Percentiles rank a stretch among this genome's conserved stretches.
Conservation (phyloP, 2,797 vertebrate genomes). For the Sebastes steindachneri region DNA sequence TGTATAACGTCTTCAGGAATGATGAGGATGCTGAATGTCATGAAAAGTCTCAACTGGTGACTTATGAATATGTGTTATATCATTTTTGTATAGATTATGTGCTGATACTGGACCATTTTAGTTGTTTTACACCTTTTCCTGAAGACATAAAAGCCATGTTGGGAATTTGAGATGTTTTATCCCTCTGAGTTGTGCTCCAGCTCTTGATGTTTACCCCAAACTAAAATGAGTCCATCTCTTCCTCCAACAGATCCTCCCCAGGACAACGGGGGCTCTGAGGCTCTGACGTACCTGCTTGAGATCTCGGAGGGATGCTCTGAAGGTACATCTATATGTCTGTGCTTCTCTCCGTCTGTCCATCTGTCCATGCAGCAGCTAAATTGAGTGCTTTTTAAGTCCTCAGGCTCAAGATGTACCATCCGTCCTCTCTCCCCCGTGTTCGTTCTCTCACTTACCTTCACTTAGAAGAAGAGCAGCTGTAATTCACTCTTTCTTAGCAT, state of each 20-base stretch:
- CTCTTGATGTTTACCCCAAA: not conserved
- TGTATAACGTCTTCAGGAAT: not conserved
- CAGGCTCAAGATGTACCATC: not conserved
- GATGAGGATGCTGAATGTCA: not conserved
- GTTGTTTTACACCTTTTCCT: not conserved
- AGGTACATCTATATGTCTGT: constrained; percentile 76
- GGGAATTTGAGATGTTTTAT: not conserved
- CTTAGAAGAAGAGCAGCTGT: not conserved
- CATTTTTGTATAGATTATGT: not conserved
- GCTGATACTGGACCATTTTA: not conserved
- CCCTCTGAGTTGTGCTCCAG: not conserved
- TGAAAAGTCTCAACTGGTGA: not conserved
- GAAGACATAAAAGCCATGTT: not conserved
- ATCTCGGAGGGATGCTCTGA: constrained; percentile 92
- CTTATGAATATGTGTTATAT: not conserved
- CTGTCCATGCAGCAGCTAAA: not conserved
- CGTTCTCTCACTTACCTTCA: not conserved
- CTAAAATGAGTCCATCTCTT: not conserved
- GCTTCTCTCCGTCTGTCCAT: not conserved
- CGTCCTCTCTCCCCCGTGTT: not conserved
- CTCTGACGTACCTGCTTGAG: constrained; percentile 93
- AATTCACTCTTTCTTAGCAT: constrained; percentile 8
- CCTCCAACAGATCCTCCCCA: constrained; percentile 88
- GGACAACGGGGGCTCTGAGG: constrained; percentile 94
- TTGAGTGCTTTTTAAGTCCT: not conserved